Conservation (phyloP, 2,888 invertebrate genomes). For the Gari tellinella region DNA sequence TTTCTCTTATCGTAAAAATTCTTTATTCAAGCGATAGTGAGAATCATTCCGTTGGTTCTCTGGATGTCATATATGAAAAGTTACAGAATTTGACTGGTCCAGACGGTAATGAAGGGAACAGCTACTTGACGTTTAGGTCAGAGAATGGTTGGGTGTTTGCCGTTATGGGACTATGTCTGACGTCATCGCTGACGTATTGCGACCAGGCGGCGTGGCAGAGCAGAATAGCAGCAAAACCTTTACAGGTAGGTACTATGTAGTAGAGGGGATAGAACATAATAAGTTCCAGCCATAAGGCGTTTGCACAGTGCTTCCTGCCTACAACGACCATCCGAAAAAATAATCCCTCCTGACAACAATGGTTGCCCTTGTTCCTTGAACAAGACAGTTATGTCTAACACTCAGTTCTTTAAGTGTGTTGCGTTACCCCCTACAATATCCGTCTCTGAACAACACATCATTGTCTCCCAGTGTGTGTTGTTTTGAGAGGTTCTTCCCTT, state of each 20-base stretch:
- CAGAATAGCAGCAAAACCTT: conserved; percentile 78
- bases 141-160: conserved; percentile 68
- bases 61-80: conserved; percentile 62
- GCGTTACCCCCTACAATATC: no score
- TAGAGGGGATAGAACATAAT: no score
- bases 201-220: conserved; percentile 81
- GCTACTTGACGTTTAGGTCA: conserved; percentile 71
- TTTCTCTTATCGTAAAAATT: conserved; percentile 63
- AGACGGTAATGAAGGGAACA: conserved; percentile 61
- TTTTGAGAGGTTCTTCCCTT: no score
- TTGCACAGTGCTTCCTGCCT: no score
- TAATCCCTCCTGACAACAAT: no score
- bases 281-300: no score
- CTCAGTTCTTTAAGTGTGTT: no score
- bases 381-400: no score
- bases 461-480: no score
- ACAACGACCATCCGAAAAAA: no score
- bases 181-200: conserved; percentile 69
- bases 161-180: conserved; percentile 64
- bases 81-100: conserved; percentile 59
- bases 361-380: no score
- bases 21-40: conserved; percentile 47
- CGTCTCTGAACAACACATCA: no score
- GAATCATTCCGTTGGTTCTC: conserved; percentile 39
- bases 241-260: conserved; percentile 80